Evolutionary conservation across 2,113 vertebrate genomes (phyloP).

Genomic region (Taurulus bubalis): DNA sequence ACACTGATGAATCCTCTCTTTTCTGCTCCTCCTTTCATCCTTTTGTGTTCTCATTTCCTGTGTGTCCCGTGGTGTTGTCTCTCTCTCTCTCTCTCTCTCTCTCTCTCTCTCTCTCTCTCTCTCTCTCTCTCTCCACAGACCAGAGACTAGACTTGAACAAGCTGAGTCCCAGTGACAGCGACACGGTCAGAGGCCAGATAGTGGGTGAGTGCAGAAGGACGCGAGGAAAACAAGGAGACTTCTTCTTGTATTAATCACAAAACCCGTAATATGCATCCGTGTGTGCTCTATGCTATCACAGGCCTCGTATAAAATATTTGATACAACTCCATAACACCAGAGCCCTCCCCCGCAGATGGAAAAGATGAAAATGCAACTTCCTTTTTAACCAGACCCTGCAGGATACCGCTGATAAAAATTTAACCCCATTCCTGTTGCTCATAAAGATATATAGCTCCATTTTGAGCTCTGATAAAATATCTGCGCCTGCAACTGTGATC

Average conservation of each 20-base stretch:
- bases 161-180: constrained; percentile 97
- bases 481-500: constrained; percentile 38
- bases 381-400: constrained; percentile 14
- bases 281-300: neutral
- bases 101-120: neutral
- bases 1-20: constrained; percentile 44
- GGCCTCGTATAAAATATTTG: constrained; percentile 6
- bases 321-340: constrained; percentile 16
- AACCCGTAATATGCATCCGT: neutral
- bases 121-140: constrained; percentile 80
- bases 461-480: constrained; percentile 53
- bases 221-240: neutral
- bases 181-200: constrained; percentile 97
- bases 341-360: neutral
- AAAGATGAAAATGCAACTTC: constrained; percentile 15
- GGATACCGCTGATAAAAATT: constrained; percentile 30
- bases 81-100: neutral
- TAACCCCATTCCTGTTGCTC: constrained; percentile 29
- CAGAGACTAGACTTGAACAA: constrained; percentile 98
- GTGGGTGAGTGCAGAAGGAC: constrained; percentile 88
- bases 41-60: constrained; percentile 44
- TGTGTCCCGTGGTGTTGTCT: constrained; percentile 26
- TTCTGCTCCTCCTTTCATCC: constrained; percentile 30
- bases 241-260: neutral
- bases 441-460: constrained; percentile 52